phyloP scores from a whole-genome alignment of 2,888 invertebrate genomes.

The Periphyllus acericola region DNA sequence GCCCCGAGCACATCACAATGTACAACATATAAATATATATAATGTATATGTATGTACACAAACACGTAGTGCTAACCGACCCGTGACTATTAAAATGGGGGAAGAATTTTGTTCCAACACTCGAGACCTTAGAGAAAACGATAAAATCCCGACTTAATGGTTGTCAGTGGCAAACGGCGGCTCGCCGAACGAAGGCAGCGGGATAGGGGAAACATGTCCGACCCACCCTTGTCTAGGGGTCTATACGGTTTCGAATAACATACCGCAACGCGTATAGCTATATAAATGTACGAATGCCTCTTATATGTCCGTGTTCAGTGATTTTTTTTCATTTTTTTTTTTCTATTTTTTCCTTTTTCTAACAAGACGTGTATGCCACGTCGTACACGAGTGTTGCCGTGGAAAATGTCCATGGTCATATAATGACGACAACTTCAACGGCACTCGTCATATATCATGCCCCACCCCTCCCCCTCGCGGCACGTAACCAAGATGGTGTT shows the following conservation, averaged over 20 bases:
- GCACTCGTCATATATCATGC: not conserved
- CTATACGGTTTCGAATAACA: constrained; percentile 1
- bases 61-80: not conserved
- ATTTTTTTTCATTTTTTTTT: not conserved
- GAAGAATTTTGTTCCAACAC: not conserved
- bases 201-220: not conserved
- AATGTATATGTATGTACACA: not conserved
- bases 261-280: not conserved
- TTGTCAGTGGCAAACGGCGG: constrained; percentile 37
- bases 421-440: too few relatives aligned
- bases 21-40: not conserved
- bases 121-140: not conserved
- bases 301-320: not conserved
- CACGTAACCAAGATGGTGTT: too few relatives aligned
- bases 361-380: not conserved
- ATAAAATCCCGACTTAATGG: constrained; percentile 31
- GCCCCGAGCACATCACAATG: too few relatives aligned
- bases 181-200: not conserved
- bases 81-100: not conserved
- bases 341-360: too few relatives aligned
- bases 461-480: too few relatives aligned
- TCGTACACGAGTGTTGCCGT: not conserved
- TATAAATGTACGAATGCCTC: too few relatives aligned
- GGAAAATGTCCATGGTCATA: not conserved
- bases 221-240: not conserved